phyloP scores from a whole-genome alignment of 92 coral and sea anemone genomes.

The Zoanthus gigantus region DNA sequence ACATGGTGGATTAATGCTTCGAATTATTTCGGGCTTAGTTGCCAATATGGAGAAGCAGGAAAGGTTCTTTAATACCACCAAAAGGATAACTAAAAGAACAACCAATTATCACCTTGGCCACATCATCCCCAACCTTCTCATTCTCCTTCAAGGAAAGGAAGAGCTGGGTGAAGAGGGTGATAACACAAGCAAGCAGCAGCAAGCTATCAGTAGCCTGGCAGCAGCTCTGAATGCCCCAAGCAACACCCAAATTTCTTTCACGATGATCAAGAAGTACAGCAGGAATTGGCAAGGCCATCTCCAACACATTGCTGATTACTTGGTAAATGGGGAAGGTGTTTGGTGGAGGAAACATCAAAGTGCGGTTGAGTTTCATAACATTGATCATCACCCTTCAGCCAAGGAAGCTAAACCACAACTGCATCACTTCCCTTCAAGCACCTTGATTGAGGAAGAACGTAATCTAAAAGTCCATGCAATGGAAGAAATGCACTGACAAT shows the following conservation, averaged over 20 bases:
- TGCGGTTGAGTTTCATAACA: constrained; percentile 3
- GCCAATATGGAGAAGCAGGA: constrained; percentile 68
- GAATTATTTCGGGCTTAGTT: constrained; percentile 64
- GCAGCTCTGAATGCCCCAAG: background rate
- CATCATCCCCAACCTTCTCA: constrained; percentile 29
- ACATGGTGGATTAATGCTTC: constrained; percentile 62
- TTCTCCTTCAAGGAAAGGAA: constrained; percentile 29
- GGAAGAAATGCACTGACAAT: background rate
- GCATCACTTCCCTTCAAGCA: constrained; percentile 1
- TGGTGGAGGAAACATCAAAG: constrained; percentile 28
- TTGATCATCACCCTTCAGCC: background rate
- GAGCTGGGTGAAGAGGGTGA: constrained; percentile 31
- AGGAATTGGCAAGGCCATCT: constrained; percentile 55
- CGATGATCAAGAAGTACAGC: constrained; percentile 25
- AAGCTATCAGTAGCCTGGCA: constrained; percentile 24
- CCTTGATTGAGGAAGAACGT: background rate
- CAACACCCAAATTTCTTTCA: constrained; percentile 9
- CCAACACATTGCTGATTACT: constrained; percentile 43
- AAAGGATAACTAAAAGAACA: constrained; percentile 51
- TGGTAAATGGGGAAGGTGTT: constrained; percentile 14
- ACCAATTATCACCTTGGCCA: constrained; percentile 49
- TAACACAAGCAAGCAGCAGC: too few species aligned
- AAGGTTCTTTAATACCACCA: constrained; percentile 38
- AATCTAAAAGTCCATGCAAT: background rate
- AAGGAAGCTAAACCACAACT: background rate